Base-by-base conservation (phyloP, 2,113 vertebrate species). In the Paralichthys olivaceus region DNA sequence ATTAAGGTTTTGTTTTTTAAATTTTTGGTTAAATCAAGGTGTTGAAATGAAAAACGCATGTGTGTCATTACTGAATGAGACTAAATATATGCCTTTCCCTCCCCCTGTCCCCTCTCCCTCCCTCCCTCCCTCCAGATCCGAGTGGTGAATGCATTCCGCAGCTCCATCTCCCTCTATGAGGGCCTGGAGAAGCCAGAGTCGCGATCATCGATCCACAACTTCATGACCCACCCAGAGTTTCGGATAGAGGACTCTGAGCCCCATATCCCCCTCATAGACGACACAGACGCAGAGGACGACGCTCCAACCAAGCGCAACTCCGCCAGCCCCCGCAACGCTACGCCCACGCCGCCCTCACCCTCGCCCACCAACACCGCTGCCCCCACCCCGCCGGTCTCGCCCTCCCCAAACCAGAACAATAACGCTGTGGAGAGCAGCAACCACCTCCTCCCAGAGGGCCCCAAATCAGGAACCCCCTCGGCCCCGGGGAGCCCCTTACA, bases 101-200 rank as follows among this genome's bases (percentile, higher is more conserved):
- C 1, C 26, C 61, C 67, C 69, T 77, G 20, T 85, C 65, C 71
- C 25, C 47, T 67, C 79, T 69, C 61, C 73, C 43, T 60, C 55
- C 90, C 90, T 65, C 60, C 72, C 40, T 55, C 57, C 90, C 90
- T 85, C 54, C 96, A 99, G 98, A 99, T 99, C 95, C 96, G 98
- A 95, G 98, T 99, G 96, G 98, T 99, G 97, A 99, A 99, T 95
- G 98, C 98, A 94, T 99, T 99, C 98, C 98, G 98, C 97, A 99
- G 97, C 95, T 97, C 97, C 94, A 95, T 99, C 91, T 99, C 97
- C 93, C 95, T 98, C 91, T 99, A 98, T 72, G 98, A 99, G 96
- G 97, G 97, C 87, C 93, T 98, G 90, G 96, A 98, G 94, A 99
- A 99, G 89, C 97, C 96, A 9, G 98, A 99, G 94, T 96, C 97